Conservation (phyloP, 2,888 invertebrate genomes). For the Meteorus colon region DNA sequence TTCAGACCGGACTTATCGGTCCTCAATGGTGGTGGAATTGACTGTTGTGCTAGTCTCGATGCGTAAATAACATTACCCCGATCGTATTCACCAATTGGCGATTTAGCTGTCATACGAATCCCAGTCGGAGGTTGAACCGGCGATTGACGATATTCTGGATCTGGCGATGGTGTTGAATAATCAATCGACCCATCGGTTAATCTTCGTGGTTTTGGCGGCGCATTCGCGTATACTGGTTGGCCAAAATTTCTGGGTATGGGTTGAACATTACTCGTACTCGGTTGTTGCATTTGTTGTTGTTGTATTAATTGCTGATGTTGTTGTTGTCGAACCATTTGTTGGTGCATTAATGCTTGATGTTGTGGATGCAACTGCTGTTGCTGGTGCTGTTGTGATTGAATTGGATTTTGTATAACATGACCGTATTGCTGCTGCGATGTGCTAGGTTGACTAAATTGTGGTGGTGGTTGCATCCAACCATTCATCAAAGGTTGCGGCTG, state of each 20-base stretch:
- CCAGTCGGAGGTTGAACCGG: constrained; percentile 58
- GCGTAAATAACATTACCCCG: constrained; percentile 58
- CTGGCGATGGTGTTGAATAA: constrained; percentile 81
- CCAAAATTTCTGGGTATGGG: constrained; percentile 72
- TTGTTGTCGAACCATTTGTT: constrained; percentile 24
- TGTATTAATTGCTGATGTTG: constrained; percentile 49
- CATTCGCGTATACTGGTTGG: constrained; percentile 90
- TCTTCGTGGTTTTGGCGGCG: constrained; percentile 90
- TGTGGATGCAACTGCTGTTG: constrained; percentile 56
- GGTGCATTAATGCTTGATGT: constrained; percentile 57
- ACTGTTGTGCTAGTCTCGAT: constrained; percentile 72
- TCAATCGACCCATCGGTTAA: constrained; percentile 80
- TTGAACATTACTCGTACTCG: constrained; percentile 60
- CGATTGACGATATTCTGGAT: constrained; percentile 63
- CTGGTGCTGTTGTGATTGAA: constrained; percentile 52
- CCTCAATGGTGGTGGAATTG: constrained; percentile 54
- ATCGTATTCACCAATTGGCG: constrained; percentile 64
- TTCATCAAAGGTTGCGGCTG: constrained; percentile 60
- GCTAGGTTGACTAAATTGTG: constrained; percentile 59
- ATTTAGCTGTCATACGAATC: constrained; percentile 60
- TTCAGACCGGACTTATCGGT: constrained; percentile 69
- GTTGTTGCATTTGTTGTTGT: constrained; percentile 63
- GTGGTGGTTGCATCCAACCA: constrained; percentile 64
- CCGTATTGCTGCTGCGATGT: constrained; percentile 53
- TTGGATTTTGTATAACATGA: constrained; percentile 44